Conservation (phyloP, 2,113 vertebrate species). For the Bucco capensis region DNA sequence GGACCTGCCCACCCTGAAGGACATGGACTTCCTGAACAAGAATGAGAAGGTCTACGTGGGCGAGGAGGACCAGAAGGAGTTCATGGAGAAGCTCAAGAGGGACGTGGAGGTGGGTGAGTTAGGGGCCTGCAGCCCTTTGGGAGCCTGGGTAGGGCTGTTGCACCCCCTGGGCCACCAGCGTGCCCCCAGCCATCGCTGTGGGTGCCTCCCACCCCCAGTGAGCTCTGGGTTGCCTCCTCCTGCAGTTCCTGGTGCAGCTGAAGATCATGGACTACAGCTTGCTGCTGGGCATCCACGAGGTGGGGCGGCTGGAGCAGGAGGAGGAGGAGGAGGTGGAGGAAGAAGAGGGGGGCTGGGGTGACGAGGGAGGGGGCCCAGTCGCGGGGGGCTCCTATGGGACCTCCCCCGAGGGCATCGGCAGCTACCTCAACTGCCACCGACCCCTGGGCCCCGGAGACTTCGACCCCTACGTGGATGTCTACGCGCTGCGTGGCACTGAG, state of each 20-base stretch:
- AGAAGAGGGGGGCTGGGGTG: not conserved
- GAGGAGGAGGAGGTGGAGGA: not conserved
- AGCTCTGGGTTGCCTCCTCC: not conserved
- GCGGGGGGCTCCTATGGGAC: not conserved
- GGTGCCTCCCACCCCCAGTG: not conserved
- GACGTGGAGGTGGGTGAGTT: too few species aligned
- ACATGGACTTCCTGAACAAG: not conserved
- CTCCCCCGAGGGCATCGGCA: not conserved
- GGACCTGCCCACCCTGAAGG: not conserved
- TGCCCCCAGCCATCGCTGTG: too few species aligned
- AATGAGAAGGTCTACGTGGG: not conserved
- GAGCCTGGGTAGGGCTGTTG: not conserved
- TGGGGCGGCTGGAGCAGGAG: not conserved
- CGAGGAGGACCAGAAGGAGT: not conserved
- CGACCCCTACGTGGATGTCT: not conserved
- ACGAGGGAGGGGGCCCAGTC: not conserved
- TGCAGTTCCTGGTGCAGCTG: not conserved
- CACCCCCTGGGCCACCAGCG: not conserved
- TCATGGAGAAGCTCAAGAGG: not conserved
- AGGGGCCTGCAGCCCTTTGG: not conserved
- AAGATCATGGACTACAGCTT: slow-evolving; percentile 5
- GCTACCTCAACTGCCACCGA: not conserved
- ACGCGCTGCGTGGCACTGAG: not conserved
- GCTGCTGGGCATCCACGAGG: not conserved
- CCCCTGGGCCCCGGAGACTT: not conserved